Evolutionary conservation across 1,140 invertebrate species (phyloP), one percentile per base, ranked within the genome.

Genomic region (Plectrocnemia conspersa): DNA sequence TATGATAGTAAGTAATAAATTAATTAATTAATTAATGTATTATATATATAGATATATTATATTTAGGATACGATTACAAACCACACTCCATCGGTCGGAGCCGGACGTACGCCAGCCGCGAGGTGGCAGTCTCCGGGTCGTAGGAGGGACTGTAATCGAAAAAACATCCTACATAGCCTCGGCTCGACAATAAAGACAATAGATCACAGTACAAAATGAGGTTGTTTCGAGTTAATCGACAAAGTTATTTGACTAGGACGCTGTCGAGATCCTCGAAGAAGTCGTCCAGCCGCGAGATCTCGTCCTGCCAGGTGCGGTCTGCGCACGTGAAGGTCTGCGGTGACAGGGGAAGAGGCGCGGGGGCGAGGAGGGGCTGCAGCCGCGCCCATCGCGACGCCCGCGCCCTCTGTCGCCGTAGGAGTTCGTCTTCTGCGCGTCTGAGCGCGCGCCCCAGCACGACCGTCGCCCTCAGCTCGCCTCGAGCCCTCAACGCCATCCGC

Each of bases 1-100:
- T 6, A 46, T 24, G 19, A 52, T 50, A 52, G 13, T 35, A 44
- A 33, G 32, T 38, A 40, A 38, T 25, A 11, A 47, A 6, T 15
- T 33, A 25, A 42, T 21, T 52, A 42, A 47, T 25, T 15, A 15
- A 41, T 33, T 48, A 7, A 10, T 32, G 11, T 27, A 33, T 21
- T 32, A 22, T 47, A 35, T 55, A 32, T 41, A 41, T 27, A 46
- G 21, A 48, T 48, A 48, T 25, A 59, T 19, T 50, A n/a, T n/a
- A n/a, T n/a, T n/a, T n/a, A n/a, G n/a, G 58, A 56, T 56, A 61
- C 58, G 18, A 38, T 35, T 56, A 61, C 58, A 56, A 56, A 61
- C 54, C 58, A 29, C 10, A 22, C 24, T 21, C 35, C 38, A 21
- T 18, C 9, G 44, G 18, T 13, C 11, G 42, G 27, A 33, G 19